phyloP scores from a whole-genome alignment of 2,113 vertebrate species.

The Alaudala cheleensis region DNA sequence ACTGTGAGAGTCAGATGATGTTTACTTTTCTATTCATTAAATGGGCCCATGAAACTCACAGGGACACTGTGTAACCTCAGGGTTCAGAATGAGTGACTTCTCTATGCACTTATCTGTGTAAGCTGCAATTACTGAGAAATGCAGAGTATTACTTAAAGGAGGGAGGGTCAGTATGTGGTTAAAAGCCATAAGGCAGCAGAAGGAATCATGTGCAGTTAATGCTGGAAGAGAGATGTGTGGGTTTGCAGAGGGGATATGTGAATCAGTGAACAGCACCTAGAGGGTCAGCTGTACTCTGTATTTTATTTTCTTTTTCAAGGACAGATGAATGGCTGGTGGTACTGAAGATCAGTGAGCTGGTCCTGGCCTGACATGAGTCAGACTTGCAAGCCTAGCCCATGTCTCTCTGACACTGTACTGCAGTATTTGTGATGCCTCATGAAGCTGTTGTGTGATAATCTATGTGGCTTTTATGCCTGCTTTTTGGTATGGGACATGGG shows the following conservation, averaged over 20 bases:
- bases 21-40: slow-evolving; percentile 13
- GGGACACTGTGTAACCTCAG: background rate
- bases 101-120: background rate
- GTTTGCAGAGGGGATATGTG: background rate
- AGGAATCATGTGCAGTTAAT: background rate
- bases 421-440: background rate
- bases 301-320: background rate
- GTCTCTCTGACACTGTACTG: background rate
- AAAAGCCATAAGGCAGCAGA: background rate
- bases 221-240: background rate
- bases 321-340: background rate
- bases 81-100: background rate
- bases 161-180: background rate
- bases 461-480: background rate
- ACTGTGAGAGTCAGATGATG: background rate
- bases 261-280: background rate
- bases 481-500: background rate
- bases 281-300: background rate
- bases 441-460: background rate
- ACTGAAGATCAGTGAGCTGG: background rate
- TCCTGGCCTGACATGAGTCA: background rate
- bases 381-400: background rate
- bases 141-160: background rate
- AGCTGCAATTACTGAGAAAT: background rate
- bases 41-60: background rate